These are phyloP conservation scores for Drosophila pallidifrons DNA, from an alignment of 1,140 invertebrate genomes.

Conservation along the genomic window DNA sequence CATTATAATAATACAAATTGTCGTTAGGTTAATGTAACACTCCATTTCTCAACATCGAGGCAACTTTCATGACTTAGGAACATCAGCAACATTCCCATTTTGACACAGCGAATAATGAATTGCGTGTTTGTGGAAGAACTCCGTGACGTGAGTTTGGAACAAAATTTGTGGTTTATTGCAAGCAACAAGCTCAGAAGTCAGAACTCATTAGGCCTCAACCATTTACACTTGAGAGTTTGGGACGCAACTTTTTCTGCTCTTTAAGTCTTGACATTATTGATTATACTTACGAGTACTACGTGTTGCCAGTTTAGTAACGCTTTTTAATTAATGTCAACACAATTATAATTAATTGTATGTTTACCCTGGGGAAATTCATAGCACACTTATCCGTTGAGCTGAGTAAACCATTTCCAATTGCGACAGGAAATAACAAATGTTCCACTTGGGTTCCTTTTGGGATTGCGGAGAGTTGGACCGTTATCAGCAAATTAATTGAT, in stretches of 20 bases:
- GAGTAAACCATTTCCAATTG: neutral
- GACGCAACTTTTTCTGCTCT: neutral
- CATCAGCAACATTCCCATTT: neutral
- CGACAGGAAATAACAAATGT: conserved; percentile 12
- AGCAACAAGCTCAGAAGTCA: neutral
- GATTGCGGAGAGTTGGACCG: conserved; percentile 1
- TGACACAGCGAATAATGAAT: neutral
- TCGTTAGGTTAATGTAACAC: neutral
- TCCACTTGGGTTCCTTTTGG: neutral
- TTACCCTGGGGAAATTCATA: conserved; percentile 7
- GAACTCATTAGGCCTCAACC: conserved; percentile 4
- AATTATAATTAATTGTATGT: conserved; percentile 15
- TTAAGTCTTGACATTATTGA: conserved; percentile 1
- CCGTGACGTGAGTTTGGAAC: neutral
- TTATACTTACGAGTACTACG: conserved; percentile 3
- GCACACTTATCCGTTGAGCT: conserved; percentile 3
- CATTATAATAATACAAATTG: neutral
- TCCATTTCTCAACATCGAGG: neutral
- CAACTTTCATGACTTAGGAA: neutral
- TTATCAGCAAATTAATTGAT: conserved; percentile 63
- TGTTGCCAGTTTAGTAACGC: neutral
- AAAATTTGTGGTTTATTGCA: conserved; percentile 1
- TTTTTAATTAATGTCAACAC: conserved; percentile 13
- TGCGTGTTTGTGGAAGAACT: neutral
- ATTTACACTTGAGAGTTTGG: neutral